phyloP scores from a whole-genome alignment of 2,113 vertebrate species.

The Circaetus gallicus region DNA sequence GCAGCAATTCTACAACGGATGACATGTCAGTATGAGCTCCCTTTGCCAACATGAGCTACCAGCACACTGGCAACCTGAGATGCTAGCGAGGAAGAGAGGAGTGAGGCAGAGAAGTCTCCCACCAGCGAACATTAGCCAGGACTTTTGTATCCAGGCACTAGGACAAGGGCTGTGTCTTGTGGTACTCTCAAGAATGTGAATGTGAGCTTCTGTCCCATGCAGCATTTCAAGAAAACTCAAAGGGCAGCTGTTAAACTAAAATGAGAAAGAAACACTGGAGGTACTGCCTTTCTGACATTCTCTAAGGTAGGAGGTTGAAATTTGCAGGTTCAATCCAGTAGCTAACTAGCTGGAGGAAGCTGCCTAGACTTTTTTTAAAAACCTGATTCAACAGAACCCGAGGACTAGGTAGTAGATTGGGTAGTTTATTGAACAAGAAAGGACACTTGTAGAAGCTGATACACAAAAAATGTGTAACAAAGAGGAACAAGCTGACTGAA shows the following conservation, averaged over 20 bases:
- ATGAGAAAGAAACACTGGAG: background rate
- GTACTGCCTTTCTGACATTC: background rate
- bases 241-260: background rate
- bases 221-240: background rate
- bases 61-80: background rate
- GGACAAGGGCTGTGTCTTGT: background rate
- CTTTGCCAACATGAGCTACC: background rate
- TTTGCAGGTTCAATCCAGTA: background rate
- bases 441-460: background rate
- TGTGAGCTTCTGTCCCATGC: accelerated
- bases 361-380: background rate
- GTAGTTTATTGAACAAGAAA: background rate
- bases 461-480: background rate
- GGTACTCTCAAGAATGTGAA: background rate
- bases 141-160: background rate
- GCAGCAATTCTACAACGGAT: background rate
- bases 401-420: background rate
- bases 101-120: background rate
- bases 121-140: background rate
- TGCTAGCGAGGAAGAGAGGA: background rate
- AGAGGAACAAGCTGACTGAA: background rate
- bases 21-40: background rate
- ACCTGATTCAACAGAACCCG: background rate
- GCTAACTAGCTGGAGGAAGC: background rate
- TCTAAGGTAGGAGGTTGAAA: background rate